These are phyloP conservation scores for Genyomyrus donnyi DNA, from an alignment of 2,113 vertebrate genomes.

Conservation along the genomic window DNA sequence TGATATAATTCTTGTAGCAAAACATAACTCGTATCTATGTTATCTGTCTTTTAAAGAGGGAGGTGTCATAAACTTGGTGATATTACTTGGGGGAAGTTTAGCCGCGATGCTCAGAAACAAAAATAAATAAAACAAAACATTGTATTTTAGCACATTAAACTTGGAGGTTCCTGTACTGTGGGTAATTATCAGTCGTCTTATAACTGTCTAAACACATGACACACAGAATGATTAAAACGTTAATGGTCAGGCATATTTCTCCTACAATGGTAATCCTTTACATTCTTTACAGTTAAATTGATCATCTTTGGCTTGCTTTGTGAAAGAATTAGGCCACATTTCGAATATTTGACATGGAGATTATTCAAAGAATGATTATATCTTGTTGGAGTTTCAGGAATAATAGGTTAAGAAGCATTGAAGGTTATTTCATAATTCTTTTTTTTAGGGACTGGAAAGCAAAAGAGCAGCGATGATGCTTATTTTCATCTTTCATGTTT, in stretches of 20 bases:
- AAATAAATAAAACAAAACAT: neutral
- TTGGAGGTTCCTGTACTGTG: neutral
- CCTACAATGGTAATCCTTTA: neutral
- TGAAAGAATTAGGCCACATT: neutral
- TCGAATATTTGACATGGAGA: neutral
- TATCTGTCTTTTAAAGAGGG: slow-evolving; percentile 12
- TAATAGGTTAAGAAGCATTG: neutral
- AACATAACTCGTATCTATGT: slow-evolving; percentile 11
- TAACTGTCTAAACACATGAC: neutral
- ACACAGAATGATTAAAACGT: neutral
- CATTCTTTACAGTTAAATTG: neutral
- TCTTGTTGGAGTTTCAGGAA: neutral
- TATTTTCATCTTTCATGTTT: neutral
- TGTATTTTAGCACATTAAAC: neutral
- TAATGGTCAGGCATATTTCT: neutral
- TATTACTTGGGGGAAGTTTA: neutral
- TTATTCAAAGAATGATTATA: neutral
- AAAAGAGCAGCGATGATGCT: neutral
- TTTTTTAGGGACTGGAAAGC: neutral
- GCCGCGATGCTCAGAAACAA: neutral
- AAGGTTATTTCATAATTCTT: neutral
- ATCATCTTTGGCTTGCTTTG: neutral
- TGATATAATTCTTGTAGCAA: slow-evolving; percentile 22
- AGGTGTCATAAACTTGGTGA: neutral
- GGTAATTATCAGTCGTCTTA: neutral